Conservation (phyloP, 2,113 vertebrate genomes). For the Lagopus leucura region DNA sequence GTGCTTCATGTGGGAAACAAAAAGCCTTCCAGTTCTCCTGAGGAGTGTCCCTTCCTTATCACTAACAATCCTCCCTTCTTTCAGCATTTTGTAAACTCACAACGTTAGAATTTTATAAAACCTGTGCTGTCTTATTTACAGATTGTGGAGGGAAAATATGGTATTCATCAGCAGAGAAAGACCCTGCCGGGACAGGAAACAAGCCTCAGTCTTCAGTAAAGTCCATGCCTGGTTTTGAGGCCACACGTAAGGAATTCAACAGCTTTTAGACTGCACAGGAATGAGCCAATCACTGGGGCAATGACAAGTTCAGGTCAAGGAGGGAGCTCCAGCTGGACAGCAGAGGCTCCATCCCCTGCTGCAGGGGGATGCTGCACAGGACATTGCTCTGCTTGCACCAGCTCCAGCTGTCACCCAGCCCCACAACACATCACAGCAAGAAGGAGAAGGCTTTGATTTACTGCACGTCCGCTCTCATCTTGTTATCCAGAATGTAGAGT, state of each 20-base stretch:
- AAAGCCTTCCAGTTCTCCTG: background rate
- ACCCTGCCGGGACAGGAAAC: background rate
- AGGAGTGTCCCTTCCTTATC: background rate
- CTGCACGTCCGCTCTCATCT: background rate
- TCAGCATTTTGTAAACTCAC: background rate
- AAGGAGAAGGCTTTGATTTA: background rate
- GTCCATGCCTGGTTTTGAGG: slow-evolving; percentile 80
- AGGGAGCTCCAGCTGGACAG: slow-evolving; percentile 77
- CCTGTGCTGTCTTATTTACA: background rate
- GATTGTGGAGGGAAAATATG: rapidly evolving
- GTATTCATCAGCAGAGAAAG: background rate
- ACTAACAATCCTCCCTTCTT: background rate
- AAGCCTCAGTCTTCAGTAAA: background rate
- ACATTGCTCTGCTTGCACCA: background rate
- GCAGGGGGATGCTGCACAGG: background rate
- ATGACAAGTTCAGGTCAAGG: slow-evolving; percentile 64
- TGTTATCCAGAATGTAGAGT: background rate
- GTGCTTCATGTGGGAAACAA: background rate
- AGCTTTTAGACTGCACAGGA: slow-evolving; percentile 37
- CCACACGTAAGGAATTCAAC: slow-evolving; percentile 62
- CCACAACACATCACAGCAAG: rapidly evolving
- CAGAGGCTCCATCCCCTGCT: slow-evolving; percentile 25
- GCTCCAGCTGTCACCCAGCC: background rate
- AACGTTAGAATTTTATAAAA: too few relatives aligned
- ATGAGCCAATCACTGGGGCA: slow-evolving; percentile 59